phyloP scores from a whole-genome alignment of 2,113 vertebrate species.

The Amphiprion ocellaris region DNA sequence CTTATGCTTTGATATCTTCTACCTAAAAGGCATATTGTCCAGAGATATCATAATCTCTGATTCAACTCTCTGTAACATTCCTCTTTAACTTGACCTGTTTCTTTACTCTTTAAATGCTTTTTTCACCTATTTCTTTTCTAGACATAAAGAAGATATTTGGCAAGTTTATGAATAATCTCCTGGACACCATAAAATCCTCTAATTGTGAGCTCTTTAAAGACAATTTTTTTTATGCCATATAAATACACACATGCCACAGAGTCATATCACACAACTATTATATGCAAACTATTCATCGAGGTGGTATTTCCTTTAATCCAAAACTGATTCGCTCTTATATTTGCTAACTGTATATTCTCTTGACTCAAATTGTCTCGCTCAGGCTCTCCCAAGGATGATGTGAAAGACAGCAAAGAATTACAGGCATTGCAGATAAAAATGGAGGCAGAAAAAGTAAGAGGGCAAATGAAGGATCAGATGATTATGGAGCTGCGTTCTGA shows the following conservation, averaged over 20 bases:
- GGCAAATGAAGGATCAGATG: slow-evolving; percentile 5
- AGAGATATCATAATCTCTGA: no score
- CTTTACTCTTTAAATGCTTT: not conserved
- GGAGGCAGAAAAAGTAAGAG: slow-evolving; percentile 24
- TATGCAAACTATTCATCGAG: no score
- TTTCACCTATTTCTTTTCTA: not conserved
- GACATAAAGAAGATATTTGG: not conserved
- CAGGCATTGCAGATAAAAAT: slow-evolving; percentile 24
- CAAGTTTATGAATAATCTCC: slow-evolving; percentile 18
- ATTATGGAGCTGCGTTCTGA: slow-evolving; percentile 33
- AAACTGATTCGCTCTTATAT: no score
- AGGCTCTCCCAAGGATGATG: not conserved
- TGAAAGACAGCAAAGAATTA: slow-evolving; percentile 15
- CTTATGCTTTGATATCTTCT: no score
- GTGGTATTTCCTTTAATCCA: no score
- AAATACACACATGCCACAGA: no score
- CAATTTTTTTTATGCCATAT: no score
- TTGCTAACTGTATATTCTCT: no score
- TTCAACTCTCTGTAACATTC: no score
- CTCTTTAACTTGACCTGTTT: not conserved
- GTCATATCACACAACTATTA: no score
- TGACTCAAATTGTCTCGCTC: not conserved
- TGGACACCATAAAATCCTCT: not conserved
- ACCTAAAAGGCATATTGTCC: no score
- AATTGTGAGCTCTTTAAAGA: no score